A percentile compares a stretch with the other conserved stretches of the same genome.
Conservation (phyloP, 2,888 invertebrate genomes). For the Cantharis rustica region DNA sequence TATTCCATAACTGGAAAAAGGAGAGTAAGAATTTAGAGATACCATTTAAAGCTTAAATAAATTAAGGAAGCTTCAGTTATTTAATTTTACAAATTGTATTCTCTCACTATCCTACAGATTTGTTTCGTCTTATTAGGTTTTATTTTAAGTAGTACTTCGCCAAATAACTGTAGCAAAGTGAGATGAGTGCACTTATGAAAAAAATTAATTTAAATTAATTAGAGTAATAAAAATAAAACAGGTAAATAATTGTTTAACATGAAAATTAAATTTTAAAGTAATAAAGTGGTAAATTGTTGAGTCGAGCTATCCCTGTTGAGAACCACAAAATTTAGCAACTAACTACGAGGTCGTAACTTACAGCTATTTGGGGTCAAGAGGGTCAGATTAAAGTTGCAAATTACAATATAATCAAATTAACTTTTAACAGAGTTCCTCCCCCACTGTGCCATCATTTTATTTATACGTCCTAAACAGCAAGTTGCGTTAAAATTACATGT, state of each 20-base stretch:
- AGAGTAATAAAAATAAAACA: not conserved
- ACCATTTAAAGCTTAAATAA: not conserved
- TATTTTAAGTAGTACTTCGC: not conserved
- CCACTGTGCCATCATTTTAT: conserved; percentile 38
- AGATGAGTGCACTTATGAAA: not conserved
- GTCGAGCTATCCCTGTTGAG: conserved; percentile 11
- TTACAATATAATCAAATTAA: conserved; percentile 54
- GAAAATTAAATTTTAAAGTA: conserved; percentile 15
- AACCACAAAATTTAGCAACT: conserved; percentile 22
- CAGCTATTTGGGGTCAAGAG: conserved; percentile 31
- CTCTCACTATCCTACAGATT: not conserved
- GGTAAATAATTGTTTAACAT: not conserved
- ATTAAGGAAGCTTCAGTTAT: not conserved
- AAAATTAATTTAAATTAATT: not conserved
- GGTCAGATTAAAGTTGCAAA: conserved; percentile 52
- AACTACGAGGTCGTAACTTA: conserved; percentile 25
- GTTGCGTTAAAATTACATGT: conserved; percentile 41
- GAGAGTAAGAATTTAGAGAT: not conserved
- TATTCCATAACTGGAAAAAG: not conserved
- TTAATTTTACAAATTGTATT: not conserved
- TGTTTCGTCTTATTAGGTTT: not conserved
- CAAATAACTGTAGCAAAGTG: not conserved
- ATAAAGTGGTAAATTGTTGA: conserved; percentile 13
- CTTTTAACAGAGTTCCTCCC: conserved; percentile 43
- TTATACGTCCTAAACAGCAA: conserved; percentile 43